Percentiles rank a stretch among this genome's conserved stretches.
Evolutionary conservation across 2,888 invertebrate genomes (phyloP).

Genomic region (Acleris emargana): DNA sequence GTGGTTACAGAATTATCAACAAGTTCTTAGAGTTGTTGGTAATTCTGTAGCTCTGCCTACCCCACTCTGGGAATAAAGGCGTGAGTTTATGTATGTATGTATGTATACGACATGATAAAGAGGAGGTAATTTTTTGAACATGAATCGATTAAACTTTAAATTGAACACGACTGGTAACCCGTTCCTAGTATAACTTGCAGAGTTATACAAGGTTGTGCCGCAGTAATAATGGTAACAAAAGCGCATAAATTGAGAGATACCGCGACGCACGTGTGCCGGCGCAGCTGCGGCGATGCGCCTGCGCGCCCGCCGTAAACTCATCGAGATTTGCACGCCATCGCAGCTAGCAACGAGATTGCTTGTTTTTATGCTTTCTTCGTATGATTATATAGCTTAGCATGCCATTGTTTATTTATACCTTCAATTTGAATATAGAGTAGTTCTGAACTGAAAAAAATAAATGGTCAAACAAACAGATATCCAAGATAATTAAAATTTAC

Average conservation of each 20-base stretch:
- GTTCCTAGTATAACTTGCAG: constrained; percentile 3
- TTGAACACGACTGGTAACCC: background rate
- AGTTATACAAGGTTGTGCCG: constrained; percentile 31
- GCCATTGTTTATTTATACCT: no score
- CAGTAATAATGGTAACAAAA: constrained; percentile 38
- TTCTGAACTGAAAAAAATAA: constrained; percentile 27
- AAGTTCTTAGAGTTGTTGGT: no score
- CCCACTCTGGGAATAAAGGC: no score
- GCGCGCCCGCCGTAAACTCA: constrained; percentile 41
- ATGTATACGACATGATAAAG: no score
- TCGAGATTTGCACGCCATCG: constrained; percentile 46
- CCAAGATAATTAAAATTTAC: constrained; percentile 52
- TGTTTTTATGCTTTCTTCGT: background rate
- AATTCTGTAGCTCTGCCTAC: no score
- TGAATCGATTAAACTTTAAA: background rate
- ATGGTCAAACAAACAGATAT: constrained; percentile 33
- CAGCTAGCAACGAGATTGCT: constrained; percentile 1
- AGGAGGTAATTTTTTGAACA: background rate
- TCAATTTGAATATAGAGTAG: background rate
- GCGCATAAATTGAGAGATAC: constrained; percentile 52
- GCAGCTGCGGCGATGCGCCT: constrained; percentile 73
- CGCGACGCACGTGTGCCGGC: constrained; percentile 63
- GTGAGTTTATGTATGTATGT: no score
- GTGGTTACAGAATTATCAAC: no score
- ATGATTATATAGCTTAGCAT: background rate